Evolutionary conservation across 2,113 vertebrate species (phyloP).

Genomic region (Cinclus cinclus): DNA sequence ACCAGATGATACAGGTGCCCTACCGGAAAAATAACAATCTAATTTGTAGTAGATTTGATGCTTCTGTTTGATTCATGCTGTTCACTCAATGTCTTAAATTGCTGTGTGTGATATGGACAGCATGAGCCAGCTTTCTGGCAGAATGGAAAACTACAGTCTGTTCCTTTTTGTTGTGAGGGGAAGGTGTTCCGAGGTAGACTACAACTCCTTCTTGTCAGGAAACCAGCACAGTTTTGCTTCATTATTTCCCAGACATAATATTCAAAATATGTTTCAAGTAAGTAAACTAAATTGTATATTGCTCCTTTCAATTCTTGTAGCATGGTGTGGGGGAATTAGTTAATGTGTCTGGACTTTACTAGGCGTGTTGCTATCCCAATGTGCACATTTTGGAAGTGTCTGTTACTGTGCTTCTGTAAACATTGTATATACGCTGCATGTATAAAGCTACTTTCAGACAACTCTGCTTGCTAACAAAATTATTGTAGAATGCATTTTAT

Average conservation of each 20-base stretch:
- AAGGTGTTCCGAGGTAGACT: not conserved
- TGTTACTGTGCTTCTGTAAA: not conserved
- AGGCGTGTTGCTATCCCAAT: not conserved
- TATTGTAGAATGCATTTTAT: not conserved
- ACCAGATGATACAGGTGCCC: not conserved
- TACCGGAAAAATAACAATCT: not conserved
- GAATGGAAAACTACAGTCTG: not conserved
- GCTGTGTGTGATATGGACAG: not conserved
- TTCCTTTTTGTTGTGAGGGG: not conserved
- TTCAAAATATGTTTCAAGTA: not conserved
- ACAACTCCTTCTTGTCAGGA: not conserved
- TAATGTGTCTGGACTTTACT: not conserved
- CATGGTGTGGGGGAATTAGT: not conserved
- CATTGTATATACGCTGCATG: not conserved
- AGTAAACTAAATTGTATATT: not conserved
- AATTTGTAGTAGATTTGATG: slow-evolving; percentile 1
- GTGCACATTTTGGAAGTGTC: not conserved
- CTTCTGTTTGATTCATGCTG: slow-evolving; percentile 3
- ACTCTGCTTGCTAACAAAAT: not conserved
- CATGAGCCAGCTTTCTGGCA: not conserved
- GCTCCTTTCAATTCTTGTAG: not conserved
- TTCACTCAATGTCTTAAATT: not conserved
- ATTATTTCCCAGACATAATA: not conserved
- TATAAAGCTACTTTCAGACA: not conserved
- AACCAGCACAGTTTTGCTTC: not conserved